phyloP scores from a whole-genome alignment of 2,113 vertebrate species.

The Catharus minimus region DNA sequence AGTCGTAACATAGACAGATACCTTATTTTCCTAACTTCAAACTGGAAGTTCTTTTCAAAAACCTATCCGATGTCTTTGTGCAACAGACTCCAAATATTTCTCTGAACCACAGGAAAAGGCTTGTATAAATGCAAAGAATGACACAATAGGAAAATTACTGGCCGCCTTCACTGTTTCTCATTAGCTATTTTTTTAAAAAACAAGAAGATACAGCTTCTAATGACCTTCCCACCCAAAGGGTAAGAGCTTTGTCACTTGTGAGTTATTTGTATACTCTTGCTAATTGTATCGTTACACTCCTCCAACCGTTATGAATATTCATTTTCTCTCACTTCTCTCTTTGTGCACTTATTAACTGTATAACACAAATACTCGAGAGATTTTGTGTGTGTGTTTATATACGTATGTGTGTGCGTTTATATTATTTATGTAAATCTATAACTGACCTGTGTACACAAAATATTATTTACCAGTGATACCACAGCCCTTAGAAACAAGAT shows the following conservation, averaged over 20 bases:
- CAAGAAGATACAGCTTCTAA: conserved; percentile 14
- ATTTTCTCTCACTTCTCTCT: conserved; percentile 52
- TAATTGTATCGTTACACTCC: conserved; percentile 61
- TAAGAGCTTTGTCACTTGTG: conserved; percentile 48
- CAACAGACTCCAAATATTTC: background rate
- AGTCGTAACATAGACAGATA: background rate
- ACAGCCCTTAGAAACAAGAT: background rate
- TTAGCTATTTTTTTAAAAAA: background rate
- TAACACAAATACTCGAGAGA: conserved; percentile 21
- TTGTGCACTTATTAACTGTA: conserved; percentile 40
- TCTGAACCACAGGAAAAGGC: background rate
- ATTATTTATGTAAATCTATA: background rate
- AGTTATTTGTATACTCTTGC: conserved; percentile 53
- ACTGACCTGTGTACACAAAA: conserved; percentile 1
- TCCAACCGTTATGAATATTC: conserved; percentile 52
- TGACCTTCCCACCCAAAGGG: conserved; percentile 20
- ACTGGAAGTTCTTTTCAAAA: background rate
- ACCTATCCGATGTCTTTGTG: accelerated
- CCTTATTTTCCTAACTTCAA: background rate
- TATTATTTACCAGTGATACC: background rate
- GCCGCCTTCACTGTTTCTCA: background rate
- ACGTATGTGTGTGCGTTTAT: background rate
- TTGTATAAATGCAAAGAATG: background rate
- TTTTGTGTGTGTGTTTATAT: background rate
- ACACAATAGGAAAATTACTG: background rate